A percentile compares a stretch with the other conserved stretches of the same genome.
Evolutionary conservation across 2,113 vertebrate genomes (phyloP).

Genomic region (Anhinga anhinga): DNA sequence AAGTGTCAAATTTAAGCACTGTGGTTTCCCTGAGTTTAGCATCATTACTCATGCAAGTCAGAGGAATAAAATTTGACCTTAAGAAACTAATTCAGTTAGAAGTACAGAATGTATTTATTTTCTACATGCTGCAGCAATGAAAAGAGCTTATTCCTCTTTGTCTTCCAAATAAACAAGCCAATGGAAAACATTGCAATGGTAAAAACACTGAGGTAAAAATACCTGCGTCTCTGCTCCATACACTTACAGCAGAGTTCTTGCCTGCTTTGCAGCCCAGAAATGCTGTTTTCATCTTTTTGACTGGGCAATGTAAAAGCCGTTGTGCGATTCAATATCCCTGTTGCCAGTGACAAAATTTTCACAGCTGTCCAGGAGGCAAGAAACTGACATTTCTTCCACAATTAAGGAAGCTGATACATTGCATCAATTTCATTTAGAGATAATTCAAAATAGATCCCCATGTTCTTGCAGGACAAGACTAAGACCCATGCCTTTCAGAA

Average conservation of each 20-base stretch:
- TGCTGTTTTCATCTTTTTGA: background rate
- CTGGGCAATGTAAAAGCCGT: background rate
- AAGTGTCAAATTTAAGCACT: background rate
- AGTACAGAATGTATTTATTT: background rate
- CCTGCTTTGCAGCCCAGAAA: background rate
- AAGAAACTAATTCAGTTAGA: background rate
- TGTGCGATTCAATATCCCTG: background rate
- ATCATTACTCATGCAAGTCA: background rate
- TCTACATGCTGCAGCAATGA: background rate
- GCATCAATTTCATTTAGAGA: background rate
- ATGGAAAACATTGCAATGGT: background rate
- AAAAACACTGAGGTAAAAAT: background rate
- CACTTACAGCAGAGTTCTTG: background rate
- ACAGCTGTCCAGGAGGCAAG: background rate
- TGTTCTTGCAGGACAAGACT: background rate
- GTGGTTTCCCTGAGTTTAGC: background rate
- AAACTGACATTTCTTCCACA: background rate
- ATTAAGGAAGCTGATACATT: background rate
- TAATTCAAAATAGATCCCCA: background rate
- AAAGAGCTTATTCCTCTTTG: background rate
- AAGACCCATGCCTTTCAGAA: background rate
- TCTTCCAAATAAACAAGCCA: background rate
- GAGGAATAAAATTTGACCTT: background rate
- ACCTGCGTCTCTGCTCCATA: background rate
- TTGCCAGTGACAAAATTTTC: background rate